Evolutionary conservation across 2,113 vertebrate species (phyloP).

Genomic region (crab-eating macaque (Macaca fascicularis)): DNA sequence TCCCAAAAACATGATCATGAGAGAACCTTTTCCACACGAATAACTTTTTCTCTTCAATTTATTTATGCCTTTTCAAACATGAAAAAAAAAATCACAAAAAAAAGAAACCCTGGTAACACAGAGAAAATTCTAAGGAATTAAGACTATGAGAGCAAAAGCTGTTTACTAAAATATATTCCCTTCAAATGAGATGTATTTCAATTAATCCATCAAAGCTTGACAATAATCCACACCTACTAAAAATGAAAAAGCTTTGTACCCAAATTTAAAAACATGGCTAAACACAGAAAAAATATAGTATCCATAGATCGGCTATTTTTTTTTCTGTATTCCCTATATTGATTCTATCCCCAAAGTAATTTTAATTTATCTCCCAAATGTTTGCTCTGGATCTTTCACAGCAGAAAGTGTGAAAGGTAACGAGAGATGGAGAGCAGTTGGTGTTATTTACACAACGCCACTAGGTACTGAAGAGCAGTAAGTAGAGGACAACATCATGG

Average conservation of each 20-base stretch:
- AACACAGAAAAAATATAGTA: background rate
- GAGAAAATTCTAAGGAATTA: background rate
- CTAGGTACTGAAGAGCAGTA: background rate
- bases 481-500: background rate
- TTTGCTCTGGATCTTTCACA: background rate
- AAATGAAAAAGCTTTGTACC: background rate
- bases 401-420: background rate
- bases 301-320: background rate
- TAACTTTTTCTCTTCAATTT: constrained; percentile 1
- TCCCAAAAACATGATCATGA: background rate
- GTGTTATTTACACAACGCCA: background rate
- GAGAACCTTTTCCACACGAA: background rate
- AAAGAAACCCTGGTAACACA: background rate
- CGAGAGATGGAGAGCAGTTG: background rate
- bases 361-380: background rate
- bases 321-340: background rate
- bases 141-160: background rate
- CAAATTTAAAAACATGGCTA: constrained; percentile 38
- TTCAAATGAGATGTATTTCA: background rate
- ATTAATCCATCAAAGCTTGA: background rate
- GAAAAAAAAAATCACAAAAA: background rate
- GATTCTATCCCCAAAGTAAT: background rate
- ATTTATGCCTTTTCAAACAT: background rate
- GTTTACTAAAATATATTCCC: background rate
- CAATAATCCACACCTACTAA: background rate